Conservation (phyloP, 2,113 vertebrate species). For the Eulemur rufifrons region DNA sequence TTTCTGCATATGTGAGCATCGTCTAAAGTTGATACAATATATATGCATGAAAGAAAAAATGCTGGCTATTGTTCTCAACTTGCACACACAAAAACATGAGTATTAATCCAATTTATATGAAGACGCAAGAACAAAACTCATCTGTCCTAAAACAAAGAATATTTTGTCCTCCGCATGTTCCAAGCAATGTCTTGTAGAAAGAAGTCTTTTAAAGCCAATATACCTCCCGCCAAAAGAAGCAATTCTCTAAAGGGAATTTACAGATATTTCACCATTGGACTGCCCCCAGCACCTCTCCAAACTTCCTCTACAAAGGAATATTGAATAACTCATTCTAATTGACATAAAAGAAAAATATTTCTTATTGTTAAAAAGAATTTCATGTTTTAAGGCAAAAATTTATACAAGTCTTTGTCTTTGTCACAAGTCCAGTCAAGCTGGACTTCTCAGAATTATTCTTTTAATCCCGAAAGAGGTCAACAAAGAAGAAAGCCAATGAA, state of each 20-base stretch:
- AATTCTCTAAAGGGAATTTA: constrained; percentile 79
- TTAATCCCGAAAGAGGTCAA: constrained; percentile 57
- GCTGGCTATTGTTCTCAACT: constrained; percentile 29
- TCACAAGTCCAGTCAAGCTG: constrained; percentile 31
- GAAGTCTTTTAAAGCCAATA: constrained; percentile 78
- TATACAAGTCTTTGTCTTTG: constrained; percentile 52
- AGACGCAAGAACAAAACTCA: constrained; percentile 67
- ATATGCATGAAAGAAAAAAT: neutral
- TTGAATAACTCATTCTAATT: neutral
- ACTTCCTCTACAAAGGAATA: constrained; percentile 17
- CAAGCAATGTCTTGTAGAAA: constrained; percentile 53
- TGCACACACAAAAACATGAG: constrained; percentile 4
- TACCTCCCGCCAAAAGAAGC: constrained; percentile 80
- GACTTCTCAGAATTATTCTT: constrained; percentile 58
- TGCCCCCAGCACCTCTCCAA: constrained; percentile 29
- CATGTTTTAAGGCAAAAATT: constrained; percentile 58
- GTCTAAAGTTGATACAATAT: neutral
- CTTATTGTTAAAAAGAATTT: constrained; percentile 43
- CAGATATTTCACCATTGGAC: neutral
- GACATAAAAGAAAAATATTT: constrained; percentile 42
- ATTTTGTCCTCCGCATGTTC: constrained; percentile 60
- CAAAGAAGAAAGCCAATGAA: constrained; percentile 78
- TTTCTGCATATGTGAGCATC: neutral
- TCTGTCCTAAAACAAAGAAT: constrained; percentile 69
- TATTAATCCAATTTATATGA: constrained; percentile 57